phyloP scores from a whole-genome alignment of 2,797 vertebrate genomes.

The Pteropus rufus region DNA sequence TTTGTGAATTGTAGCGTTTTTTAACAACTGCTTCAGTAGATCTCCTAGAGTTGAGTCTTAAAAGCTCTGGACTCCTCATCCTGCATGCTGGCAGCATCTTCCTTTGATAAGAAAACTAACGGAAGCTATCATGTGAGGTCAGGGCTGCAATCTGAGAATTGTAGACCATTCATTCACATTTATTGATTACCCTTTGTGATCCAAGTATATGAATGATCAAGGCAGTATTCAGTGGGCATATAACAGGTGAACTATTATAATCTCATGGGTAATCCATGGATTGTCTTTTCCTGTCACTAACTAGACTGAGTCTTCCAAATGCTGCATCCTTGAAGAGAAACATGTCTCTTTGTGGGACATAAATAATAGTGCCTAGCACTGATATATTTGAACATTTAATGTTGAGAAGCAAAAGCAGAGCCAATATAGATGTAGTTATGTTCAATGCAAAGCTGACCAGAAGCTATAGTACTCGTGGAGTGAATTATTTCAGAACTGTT shows the following conservation, averaged over 20 bases:
- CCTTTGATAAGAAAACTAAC: background rate
- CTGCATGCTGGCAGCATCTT: background rate
- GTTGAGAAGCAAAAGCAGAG: background rate
- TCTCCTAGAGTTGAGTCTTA: background rate
- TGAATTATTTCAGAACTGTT: background rate
- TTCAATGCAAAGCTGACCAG: background rate
- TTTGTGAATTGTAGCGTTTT: background rate
- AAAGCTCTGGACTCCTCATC: background rate
- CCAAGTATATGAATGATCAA: background rate
- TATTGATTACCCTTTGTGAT: background rate
- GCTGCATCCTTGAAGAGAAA: background rate
- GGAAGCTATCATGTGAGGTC: background rate
- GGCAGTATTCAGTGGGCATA: background rate
- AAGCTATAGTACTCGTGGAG: background rate
- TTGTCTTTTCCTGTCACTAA: background rate
- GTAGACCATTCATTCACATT: background rate
- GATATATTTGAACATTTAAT: background rate
- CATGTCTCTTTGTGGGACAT: background rate
- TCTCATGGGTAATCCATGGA: background rate
- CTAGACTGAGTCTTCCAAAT: background rate
- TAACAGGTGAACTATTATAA: background rate
- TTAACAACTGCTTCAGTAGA: background rate
- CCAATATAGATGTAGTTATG: background rate
- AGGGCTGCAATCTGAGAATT: background rate
- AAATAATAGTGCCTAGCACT: background rate